These are phyloP conservation scores for Crotalus tigris DNA, from an alignment of 2,113 vertebrate species.

Conservation along the genomic window DNA sequence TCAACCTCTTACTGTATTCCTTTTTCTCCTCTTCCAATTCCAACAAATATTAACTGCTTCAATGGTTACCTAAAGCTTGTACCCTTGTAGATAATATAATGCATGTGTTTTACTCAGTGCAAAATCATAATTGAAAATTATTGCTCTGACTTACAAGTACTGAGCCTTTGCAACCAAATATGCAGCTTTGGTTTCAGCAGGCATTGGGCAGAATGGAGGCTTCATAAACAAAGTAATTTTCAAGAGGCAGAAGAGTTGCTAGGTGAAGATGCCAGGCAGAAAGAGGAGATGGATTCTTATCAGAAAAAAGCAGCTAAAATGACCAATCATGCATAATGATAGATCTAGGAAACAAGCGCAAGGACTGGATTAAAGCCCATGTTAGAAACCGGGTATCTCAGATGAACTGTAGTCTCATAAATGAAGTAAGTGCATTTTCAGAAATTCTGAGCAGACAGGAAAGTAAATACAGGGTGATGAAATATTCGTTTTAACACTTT, in stretches of 20 bases:
- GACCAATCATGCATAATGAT: conserved; percentile 30
- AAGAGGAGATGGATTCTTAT: background rate
- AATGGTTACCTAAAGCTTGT: background rate
- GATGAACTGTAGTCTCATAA: conserved; percentile 54
- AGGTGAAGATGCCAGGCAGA: conserved; percentile 3
- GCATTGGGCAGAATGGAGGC: conserved; percentile 43
- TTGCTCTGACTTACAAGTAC: conserved; percentile 47
- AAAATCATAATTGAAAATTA: conserved; percentile 31
- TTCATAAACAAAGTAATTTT: conserved; percentile 24
- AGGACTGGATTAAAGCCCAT: conserved; percentile 2
- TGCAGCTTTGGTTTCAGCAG: conserved; percentile 33
- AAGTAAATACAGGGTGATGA: conserved; percentile 68
- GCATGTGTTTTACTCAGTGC: conserved; percentile 45
- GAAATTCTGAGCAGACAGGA: conserved; percentile 64
- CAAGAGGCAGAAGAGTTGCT: conserved; percentile 13
- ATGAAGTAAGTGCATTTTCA: conserved; percentile 63
- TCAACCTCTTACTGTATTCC: background rate
- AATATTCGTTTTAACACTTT: conserved; percentile 68
- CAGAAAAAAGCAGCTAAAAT: conserved; percentile 21
- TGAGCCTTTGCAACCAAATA: conserved; percentile 30
- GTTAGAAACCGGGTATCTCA: conserved; percentile 51
- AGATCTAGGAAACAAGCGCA: background rate
- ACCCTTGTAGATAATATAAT: conserved; percentile 20
- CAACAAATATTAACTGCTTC: background rate
- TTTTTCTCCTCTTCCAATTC: background rate